Base-by-base conservation (phyloP, 1,140 invertebrate genomes). In the Ruditapes philippinarum region DNA sequence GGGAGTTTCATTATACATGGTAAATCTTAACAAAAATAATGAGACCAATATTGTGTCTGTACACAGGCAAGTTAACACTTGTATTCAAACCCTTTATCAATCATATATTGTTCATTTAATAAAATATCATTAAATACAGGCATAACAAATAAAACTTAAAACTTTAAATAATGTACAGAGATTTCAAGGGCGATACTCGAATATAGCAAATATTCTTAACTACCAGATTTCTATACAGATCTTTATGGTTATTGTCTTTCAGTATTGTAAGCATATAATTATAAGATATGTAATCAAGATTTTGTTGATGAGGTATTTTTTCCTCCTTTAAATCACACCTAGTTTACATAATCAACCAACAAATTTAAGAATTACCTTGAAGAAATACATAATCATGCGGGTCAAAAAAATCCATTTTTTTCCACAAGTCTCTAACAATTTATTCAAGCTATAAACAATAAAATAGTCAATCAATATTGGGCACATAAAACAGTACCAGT, bases 361-460 rank as follows among this genome's bases (percentile, higher is more conserved):
- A 62, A 62, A 62, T 28, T 28, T 28, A 62, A 28, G 57, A 4
- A 74, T 25, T 74, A 74, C 70, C 70, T 49, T 74, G 40, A 74
- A 42, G 36, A 74, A 73, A 38, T 19, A 42, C 7, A 42, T 74
- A 74, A 25, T 74, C 70, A 45, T 25, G 12, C n/a, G 70, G 12
- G 68, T 76, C 62, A 88, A 81, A 31, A 91, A 54, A n/a, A 65
- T 91, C 40, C 88, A 88, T 22, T 88, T 90, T 54, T 90, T 36
- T 62, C 5, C 28, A 62, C 28, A n/a, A n/a, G 4, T 28, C 19
- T 7, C 5, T 62, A n/a, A 62, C n/a, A 28, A n/a, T 25, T n/a
- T 62, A 25, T 28, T 62, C 57, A 62, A 62, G 57, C 57, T 28
- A 28, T 62, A 28, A 62, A 62, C 57, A 62, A 62, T 62, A 62